These are phyloP conservation scores for Neelides sp. DNA, from an alignment of 1,140 invertebrate genomes.

Conservation along the genomic window DNA sequence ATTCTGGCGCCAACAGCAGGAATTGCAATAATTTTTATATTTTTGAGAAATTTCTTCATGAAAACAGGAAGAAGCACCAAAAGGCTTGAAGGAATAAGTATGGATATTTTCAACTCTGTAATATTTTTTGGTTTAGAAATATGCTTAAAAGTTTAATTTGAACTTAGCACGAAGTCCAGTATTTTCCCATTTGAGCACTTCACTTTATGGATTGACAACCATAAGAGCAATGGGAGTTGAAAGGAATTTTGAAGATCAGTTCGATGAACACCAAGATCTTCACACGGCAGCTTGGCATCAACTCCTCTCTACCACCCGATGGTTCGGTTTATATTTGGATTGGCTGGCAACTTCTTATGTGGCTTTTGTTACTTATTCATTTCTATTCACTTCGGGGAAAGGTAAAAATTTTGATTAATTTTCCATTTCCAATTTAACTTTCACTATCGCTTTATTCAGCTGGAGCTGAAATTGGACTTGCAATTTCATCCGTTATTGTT, in stretches of 20 bases:
- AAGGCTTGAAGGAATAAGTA: constrained; percentile 41
- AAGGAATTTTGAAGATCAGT: constrained; percentile 40
- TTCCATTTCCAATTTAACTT: neutral
- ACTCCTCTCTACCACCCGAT: constrained; percentile 50
- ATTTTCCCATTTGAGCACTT: constrained; percentile 49
- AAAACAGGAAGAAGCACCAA: constrained; percentile 44
- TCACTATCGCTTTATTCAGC: constrained; percentile 30
- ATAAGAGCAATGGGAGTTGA: constrained; percentile 52
- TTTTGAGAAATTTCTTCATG: constrained; percentile 42
- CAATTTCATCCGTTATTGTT: constrained; percentile 66
- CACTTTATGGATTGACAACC: constrained; percentile 49
- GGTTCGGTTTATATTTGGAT: constrained; percentile 73
- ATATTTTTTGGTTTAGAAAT: constrained; percentile 37
- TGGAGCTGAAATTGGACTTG: constrained; percentile 61
- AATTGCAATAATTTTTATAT: constrained; percentile 40
- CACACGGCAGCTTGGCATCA: constrained; percentile 20
- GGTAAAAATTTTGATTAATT: constrained; percentile 11
- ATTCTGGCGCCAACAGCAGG: constrained; percentile 37
- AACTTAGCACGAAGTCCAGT: constrained; percentile 45
- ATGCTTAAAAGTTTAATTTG: constrained; percentile 37
- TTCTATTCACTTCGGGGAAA: constrained; percentile 49
- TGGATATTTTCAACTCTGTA: neutral
- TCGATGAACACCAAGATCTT: constrained; percentile 29
- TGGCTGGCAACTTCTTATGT: constrained; percentile 59
- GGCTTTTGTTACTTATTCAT: constrained; percentile 54